A percentile compares a stretch with the other conserved stretches of the same genome.
These are phyloP conservation scores for Drosophila carrolli DNA, from an alignment of 1,140 invertebrate genomes.

Conservation along the genomic window DNA sequence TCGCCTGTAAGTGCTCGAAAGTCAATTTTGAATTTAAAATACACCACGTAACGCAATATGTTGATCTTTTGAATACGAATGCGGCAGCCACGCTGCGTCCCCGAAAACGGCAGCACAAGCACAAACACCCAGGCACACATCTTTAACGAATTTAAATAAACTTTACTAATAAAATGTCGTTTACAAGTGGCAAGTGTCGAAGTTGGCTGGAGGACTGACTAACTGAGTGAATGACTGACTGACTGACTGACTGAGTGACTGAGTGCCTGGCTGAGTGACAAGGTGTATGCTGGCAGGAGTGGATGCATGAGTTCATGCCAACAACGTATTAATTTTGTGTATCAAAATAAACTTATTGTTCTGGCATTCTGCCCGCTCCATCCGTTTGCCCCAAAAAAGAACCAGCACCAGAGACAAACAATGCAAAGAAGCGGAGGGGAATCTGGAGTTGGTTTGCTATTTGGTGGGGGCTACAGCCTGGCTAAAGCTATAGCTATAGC, in stretches of 20 bases:
- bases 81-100: slow-evolving; percentile 54
- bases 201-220: slow-evolving; percentile 26
- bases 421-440: slow-evolving; percentile 40
- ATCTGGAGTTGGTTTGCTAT: neutral
- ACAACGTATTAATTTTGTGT: slow-evolving; percentile 83
- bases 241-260: slow-evolving; percentile 4
- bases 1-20: slow-evolving; percentile 76
- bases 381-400: slow-evolving; percentile 8
- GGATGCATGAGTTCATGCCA: slow-evolving; percentile 73
- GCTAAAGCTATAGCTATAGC: slow-evolving; percentile 10
- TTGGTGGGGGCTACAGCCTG: slow-evolving; percentile 26
- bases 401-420: slow-evolving; percentile 30
- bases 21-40: slow-evolving; percentile 83
- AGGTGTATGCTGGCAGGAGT: slow-evolving; percentile 22
- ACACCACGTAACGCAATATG: slow-evolving; percentile 82
- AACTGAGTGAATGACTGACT: slow-evolving; percentile 13
- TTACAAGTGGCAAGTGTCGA: slow-evolving; percentile 81
- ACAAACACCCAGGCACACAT: slow-evolving; percentile 47
- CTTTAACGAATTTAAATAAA: slow-evolving; percentile 80
- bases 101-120: slow-evolving; percentile 57
- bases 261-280: slow-evolving; percentile 36
- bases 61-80: slow-evolving; percentile 83
- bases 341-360: slow-evolving; percentile 82
- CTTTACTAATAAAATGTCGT: slow-evolving; percentile 83
- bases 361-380: slow-evolving; percentile 39